phyloP scores from a whole-genome alignment of 2,113 vertebrate genomes.

The Sprattus sprattus region DNA sequence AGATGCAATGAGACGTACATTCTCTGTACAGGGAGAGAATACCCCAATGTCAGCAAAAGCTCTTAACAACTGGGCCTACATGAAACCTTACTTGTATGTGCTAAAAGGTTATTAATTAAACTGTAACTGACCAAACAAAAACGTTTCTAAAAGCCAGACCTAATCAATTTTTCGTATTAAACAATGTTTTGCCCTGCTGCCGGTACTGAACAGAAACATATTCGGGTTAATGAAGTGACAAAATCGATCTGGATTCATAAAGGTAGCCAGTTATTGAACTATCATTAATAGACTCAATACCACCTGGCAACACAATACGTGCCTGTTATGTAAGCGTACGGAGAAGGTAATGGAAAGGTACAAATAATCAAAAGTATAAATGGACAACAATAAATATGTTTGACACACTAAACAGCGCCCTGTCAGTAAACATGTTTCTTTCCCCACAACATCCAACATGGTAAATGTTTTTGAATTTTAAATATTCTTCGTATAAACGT shows the following conservation, averaged over 20 bases:
- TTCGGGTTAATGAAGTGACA: background rate
- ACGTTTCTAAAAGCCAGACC: background rate
- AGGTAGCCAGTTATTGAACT: background rate
- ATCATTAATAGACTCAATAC: background rate
- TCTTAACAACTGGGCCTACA: background rate
- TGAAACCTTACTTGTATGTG: background rate
- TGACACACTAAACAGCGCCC: background rate
- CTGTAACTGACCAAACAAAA: background rate
- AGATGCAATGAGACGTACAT: background rate
- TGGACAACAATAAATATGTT: background rate
- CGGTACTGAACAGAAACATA: background rate
- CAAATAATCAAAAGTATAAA: background rate
- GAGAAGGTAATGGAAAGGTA: background rate
- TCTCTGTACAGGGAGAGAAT: background rate
- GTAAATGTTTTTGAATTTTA: too few species aligned
- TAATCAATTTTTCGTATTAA: constrained; percentile 3
- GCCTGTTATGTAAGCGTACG: background rate
- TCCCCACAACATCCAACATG: too few species aligned
- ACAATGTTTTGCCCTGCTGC: background rate
- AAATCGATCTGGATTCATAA: background rate
- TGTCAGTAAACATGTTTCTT: background rate
- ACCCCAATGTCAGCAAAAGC: background rate
- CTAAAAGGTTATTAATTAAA: background rate
- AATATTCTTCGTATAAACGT: too few species aligned
- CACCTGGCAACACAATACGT: background rate